These are phyloP conservation scores for Semaprochilodus insignis DNA, from an alignment of 2,797 vertebrate species.

Conservation along the genomic window DNA sequence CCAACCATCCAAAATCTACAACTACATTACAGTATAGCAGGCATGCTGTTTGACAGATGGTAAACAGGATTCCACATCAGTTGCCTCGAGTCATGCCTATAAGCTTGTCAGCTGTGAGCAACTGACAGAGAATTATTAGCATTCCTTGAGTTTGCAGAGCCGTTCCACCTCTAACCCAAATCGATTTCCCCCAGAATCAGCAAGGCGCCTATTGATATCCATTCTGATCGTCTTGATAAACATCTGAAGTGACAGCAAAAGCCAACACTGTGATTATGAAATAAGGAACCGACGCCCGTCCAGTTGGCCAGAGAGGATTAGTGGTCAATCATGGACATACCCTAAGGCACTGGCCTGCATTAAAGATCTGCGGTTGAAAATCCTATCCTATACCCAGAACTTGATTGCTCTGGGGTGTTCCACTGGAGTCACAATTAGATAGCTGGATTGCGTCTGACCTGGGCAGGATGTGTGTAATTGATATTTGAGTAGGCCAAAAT, in stretches of 20 bases:
- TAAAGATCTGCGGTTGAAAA: conserved; percentile 11
- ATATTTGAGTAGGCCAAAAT: background rate
- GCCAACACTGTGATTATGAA: background rate
- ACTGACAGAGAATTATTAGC: background rate
- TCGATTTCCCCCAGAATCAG: background rate
- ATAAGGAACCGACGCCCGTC: background rate
- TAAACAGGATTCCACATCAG: background rate
- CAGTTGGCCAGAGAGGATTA: conserved; percentile 61
- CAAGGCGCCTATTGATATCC: background rate
- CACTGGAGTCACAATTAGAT: background rate
- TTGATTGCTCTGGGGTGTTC: background rate
- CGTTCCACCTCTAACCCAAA: background rate
- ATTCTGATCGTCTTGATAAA: background rate
- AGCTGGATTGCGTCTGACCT: background rate
- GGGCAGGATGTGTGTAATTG: background rate
- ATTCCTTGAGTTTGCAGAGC: background rate
- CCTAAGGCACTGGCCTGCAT: background rate
- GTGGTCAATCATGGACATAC: conserved; percentile 57
- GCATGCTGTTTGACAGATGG: background rate
- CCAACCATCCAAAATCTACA: no score
- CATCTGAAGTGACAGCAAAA: background rate
- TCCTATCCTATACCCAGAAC: background rate
- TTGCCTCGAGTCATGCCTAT: background rate
- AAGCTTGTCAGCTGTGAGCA: background rate
- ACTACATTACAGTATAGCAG: no score